phyloP scores from a whole-genome alignment of 2,797 vertebrate species.

The Orestias chungarensis region DNA sequence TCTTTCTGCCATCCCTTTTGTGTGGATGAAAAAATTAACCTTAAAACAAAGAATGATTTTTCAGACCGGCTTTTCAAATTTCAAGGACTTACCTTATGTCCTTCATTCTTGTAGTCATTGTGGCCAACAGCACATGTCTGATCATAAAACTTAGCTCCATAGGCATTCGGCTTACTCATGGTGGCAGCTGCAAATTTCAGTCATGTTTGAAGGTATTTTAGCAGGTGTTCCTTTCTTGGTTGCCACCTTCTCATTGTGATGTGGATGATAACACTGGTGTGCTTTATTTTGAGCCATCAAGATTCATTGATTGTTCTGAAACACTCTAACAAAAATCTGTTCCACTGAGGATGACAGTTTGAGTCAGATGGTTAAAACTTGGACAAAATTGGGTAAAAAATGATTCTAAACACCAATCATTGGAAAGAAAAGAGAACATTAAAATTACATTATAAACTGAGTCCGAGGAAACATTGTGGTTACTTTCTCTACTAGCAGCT shows the following conservation, averaged over 20 bases:
- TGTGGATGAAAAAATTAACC: not conserved
- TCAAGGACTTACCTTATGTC: not conserved
- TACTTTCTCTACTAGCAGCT: too few relatives aligned
- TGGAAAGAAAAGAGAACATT: not conserved
- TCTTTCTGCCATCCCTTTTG: not conserved
- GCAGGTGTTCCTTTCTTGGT: not conserved
- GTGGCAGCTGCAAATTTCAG: conserved; percentile 3
- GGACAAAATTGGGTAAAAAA: not conserved
- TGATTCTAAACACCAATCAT: not conserved
- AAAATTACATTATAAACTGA: too few relatives aligned
- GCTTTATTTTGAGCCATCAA: not conserved
- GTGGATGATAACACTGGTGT: not conserved
- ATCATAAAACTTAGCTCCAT: not conserved
- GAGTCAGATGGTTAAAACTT: not conserved
- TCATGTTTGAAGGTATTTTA: not conserved
- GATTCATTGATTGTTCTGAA: not conserved
- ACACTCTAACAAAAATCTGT: not conserved
- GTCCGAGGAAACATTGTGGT: too few relatives aligned
- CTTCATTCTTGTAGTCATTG: not conserved
- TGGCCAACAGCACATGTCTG: conserved; percentile 1
- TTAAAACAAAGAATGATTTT: not conserved
- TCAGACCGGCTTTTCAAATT: not conserved
- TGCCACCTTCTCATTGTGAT: not conserved
- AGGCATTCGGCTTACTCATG: not conserved
- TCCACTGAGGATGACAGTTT: not conserved